Percentiles rank a stretch among this genome's conserved stretches.
phyloP scores from a whole-genome alignment of 2,113 vertebrate species.

The Seriola aureovittata region DNA sequence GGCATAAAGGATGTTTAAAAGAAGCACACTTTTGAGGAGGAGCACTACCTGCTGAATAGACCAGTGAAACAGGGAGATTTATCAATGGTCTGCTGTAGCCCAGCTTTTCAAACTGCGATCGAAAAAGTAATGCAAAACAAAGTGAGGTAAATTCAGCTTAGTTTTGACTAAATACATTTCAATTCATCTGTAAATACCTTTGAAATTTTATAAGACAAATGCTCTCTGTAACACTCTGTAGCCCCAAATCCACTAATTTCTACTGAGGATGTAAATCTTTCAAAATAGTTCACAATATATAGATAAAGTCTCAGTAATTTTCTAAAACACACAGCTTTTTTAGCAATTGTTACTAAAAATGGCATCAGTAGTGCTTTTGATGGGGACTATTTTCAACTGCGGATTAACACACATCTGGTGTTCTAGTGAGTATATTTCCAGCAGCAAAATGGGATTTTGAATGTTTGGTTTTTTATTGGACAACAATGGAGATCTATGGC shows the following conservation, averaged over 20 bases:
- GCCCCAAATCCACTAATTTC: too few species aligned
- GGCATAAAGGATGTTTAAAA: background rate
- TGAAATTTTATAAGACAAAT: background rate
- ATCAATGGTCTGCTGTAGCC: slow-evolving; percentile 89
- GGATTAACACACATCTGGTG: background rate
- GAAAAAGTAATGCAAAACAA: slow-evolving; percentile 22
- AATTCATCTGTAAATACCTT: background rate
- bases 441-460: background rate
- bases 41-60: slow-evolving; percentile 89
- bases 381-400: too few species aligned
- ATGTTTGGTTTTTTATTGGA: too few species aligned
- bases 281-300: background rate
- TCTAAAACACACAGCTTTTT: too few species aligned
- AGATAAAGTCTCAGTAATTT: background rate
- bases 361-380: too few species aligned
- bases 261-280: too few species aligned
- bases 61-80: slow-evolving; percentile 87
- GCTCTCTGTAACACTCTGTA: too few species aligned
- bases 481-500: background rate
- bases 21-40: background rate
- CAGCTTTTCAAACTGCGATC: slow-evolving; percentile 91
- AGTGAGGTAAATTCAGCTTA: background rate
- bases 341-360: too few species aligned
- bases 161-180: background rate
- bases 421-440: background rate